These are phyloP conservation scores for Pachypeltis micranthus DNA, from an alignment of 1,140 invertebrate genomes.

Conservation along the genomic window DNA sequence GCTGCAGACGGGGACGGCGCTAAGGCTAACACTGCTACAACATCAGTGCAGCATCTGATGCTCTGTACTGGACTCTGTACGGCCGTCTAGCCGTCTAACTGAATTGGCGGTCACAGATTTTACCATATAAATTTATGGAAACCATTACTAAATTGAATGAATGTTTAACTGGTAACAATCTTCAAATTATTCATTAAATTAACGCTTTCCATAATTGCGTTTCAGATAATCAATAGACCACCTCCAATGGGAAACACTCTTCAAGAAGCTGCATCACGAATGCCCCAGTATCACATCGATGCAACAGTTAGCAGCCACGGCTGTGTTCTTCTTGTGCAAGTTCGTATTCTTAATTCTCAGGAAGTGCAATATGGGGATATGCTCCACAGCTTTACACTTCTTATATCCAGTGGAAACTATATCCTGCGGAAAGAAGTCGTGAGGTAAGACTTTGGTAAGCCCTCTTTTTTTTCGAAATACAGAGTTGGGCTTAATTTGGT, in stretches of 20 bases:
- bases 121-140: no score
- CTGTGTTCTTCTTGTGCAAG: not conserved
- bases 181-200: slow-evolving; percentile 28
- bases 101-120: no score
- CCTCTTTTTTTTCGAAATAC: no score
- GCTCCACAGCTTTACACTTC: not conserved
- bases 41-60: no score
- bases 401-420: not conserved
- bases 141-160: no score
- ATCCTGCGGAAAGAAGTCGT: not conserved
- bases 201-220: slow-evolving; percentile 30
- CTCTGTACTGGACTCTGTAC: no score
- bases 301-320: not conserved
- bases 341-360: not conserved
- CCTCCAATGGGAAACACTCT: slow-evolving; percentile 32
- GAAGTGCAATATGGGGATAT: not conserved
- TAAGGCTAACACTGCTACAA: no score
- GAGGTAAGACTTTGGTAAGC: no score
- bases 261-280: slow-evolving; percentile 25
- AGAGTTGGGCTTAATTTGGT: no score
- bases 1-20: no score
- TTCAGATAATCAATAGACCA: slow-evolving; percentile 29
- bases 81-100: no score
- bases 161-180: no score
- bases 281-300: slow-evolving; percentile 28